These are phyloP conservation scores for Spheniscus humboldti DNA, from an alignment of 2,797 vertebrate species.

Conservation along the genomic window DNA sequence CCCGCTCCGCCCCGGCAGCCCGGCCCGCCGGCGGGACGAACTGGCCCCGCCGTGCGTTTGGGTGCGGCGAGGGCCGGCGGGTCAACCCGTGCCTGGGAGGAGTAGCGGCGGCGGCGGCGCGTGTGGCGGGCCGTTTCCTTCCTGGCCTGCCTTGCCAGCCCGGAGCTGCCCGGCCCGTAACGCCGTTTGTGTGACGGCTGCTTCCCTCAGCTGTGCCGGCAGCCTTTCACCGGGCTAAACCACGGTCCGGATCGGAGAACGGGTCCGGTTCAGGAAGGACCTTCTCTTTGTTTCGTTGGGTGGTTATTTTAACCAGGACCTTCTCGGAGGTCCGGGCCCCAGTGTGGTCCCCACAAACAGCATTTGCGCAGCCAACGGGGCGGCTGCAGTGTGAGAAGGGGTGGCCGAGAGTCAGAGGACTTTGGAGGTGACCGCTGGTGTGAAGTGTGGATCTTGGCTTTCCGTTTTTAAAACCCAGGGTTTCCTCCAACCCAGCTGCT, in stretches of 20 bases:
- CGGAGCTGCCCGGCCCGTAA: neutral
- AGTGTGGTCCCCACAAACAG: too few species aligned
- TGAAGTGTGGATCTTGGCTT: neutral
- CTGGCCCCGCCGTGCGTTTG: neutral
- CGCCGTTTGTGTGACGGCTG: neutral
- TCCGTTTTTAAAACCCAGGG: neutral
- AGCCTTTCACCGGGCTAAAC: neutral
- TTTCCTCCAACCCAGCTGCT: neutral
- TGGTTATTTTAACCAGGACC: neutral
- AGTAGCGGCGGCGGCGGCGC: rapidly evolving
- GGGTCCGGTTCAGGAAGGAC: too few species aligned
- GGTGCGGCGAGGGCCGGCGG: neutral
- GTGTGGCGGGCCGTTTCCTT: rapidly evolving
- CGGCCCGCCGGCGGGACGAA: neutral
- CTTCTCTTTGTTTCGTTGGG: neutral
- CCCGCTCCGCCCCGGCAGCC: too few species aligned
- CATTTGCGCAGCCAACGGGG: neutral
- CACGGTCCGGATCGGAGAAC: neutral
- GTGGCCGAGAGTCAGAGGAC: neutral
- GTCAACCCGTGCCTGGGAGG: neutral
- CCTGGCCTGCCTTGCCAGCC: neutral
- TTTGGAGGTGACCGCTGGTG: neutral
- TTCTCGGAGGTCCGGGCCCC: neutral
- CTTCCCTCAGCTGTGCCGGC: neutral
- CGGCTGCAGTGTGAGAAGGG: neutral